A percentile compares a stretch with the other conserved stretches of the same genome.
Conservation (phyloP, 2,797 vertebrate genomes). For the Staurois parvus region DNA sequence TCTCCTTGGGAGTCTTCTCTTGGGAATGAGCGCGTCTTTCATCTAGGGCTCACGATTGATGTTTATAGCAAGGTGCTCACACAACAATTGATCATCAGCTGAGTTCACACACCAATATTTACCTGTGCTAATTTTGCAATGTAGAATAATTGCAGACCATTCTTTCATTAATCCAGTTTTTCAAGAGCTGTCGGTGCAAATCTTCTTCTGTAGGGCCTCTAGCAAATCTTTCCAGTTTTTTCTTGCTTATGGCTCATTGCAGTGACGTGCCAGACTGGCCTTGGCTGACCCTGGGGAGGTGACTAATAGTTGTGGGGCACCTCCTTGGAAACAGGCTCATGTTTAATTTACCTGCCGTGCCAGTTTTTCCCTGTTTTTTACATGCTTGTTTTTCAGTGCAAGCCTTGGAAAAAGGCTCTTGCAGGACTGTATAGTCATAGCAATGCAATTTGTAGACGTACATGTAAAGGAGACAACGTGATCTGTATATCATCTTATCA, state of each 20-base stretch:
- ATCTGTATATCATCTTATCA: no score
- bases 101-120: neutral
- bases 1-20: constrained; percentile 1
- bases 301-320: constrained; percentile 8
- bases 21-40: neutral
- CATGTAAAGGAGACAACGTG: no score
- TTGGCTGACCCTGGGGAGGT: constrained; percentile 3
- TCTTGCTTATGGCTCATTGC: neutral
- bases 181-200: no score
- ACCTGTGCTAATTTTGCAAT: constrained; percentile 6
- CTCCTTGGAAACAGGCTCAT: neutral
- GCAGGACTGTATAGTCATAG: neutral
- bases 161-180: neutral
- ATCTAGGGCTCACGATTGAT: neutral
- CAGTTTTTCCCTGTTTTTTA: neutral
- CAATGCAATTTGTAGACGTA: no score
- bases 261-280: neutral
- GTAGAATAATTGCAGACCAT: neutral
- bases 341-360: neutral
- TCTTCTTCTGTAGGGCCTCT: neutral
- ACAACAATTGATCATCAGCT: neutral
- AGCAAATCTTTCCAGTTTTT: neutral
- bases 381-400: neutral
- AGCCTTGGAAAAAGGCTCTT: neutral
- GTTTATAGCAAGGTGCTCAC: constrained; percentile 13